These are phyloP conservation scores for Pelobates cultripes DNA, from an alignment of 2,797 vertebrate genomes.

Conservation along the genomic window DNA sequence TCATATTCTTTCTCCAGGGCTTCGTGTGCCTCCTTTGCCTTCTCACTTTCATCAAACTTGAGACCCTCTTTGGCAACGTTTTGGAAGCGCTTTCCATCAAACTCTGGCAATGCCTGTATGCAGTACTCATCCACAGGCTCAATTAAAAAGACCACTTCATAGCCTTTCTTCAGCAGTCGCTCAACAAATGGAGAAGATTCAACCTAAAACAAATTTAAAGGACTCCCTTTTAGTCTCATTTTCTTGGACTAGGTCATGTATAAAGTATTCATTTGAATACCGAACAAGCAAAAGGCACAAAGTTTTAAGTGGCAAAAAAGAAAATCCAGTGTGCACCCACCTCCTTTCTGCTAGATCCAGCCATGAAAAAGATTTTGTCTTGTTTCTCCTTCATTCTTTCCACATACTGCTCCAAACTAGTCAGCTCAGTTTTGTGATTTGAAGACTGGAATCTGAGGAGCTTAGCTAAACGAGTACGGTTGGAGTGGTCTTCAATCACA, in stretches of 20 bases:
- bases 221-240: not conserved
- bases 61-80: constrained; percentile 97
- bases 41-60: constrained; percentile 95
- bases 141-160: constrained; percentile 96
- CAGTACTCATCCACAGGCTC: constrained; percentile 98
- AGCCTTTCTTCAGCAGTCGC: constrained; percentile 93
- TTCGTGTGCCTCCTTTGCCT: constrained; percentile 90
- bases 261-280: too few species aligned
- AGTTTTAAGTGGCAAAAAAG: not conserved
- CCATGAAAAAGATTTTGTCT: constrained; percentile 99
- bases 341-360: constrained; percentile 93
- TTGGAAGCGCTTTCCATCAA: constrained; percentile 96
- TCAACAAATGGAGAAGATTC: constrained; percentile 97
- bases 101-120: constrained; percentile 95
- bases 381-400: constrained; percentile 99
- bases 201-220: constrained; percentile 70
- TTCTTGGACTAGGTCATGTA: too few species aligned
- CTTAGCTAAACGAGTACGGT: constrained; percentile 94
- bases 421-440: constrained; percentile 77
- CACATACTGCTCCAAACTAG: constrained; percentile 94
- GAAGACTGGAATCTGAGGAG: constrained; percentile 96
- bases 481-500: constrained; percentile 98
- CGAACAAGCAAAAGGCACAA: not conserved
- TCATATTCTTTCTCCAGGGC: constrained; percentile 93
- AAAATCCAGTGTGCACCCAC: constrained; percentile 62